Evolutionary conservation across 53 echinoderm and acorn worm genomes (phyloP), one percentile per base, ranked within the genome.

Genomic region (Apostichopus leukothele): DNA sequence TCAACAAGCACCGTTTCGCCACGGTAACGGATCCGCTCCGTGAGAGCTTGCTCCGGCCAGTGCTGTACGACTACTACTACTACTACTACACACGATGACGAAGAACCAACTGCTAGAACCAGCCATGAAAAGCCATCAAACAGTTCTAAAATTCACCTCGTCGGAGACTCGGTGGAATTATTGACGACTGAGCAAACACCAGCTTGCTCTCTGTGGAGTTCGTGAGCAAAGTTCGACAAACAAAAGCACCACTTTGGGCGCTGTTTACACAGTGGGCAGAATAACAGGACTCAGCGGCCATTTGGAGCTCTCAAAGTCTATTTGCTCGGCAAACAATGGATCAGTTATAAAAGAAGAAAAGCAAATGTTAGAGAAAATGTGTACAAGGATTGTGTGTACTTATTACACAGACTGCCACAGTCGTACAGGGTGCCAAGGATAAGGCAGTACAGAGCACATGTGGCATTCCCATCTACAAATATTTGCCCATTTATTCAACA

Each of bases 401-500:
- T 75, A 54, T 53, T 20, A 87, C 75, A 87, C 75, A 87, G 75
- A 50, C 68, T 66, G 85, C 66, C 14, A 85, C 50, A 76, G 67
- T 85, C 67, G 50, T 67, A 85, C 67, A 85, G 85, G 85, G 67
- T 39, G 68, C 85, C 85, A 67, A 67, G 85, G 66, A 67, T 25
- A 67, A 11, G 12, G 52, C 20, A 54, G 75, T 75, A 53, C 75
- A 87, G 50, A 74, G 74, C 88, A 87, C 88, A 87, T 87, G 75
- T 53, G 88, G 88, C 74, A 87, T 75, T 53, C 74, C 74, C 74
- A 51, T 75, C 53, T 16, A 75, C 75, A 74, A 87, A 87, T 87
- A 87, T 87, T 87, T 87, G 88, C 88, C 88, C 88, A 75, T 85
- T 85, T 85, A 85, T 85, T 85, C 85, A 85, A 85, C 57, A 85